A percentile compares a stretch with the other conserved stretches of the same genome.
phyloP scores from a whole-genome alignment of 2,113 vertebrate species.

The Cavia aperea region DNA sequence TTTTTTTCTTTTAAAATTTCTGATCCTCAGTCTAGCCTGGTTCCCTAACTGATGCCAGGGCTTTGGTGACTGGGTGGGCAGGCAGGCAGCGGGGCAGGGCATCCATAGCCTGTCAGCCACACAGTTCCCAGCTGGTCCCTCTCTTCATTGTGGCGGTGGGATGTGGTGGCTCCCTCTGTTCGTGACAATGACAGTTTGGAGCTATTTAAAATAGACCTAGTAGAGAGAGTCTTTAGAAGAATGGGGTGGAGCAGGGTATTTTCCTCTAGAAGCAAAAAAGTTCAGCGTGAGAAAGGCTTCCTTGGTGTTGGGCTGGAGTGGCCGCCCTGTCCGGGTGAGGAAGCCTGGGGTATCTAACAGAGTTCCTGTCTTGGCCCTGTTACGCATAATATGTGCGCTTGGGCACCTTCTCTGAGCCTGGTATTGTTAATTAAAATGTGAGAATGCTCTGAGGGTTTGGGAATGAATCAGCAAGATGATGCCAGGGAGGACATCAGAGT shows the following conservation, averaged over 20 bases:
- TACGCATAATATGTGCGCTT: fast-evolving
- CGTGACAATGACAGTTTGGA: neutral
- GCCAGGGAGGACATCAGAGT: fast-evolving
- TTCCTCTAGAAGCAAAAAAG: neutral
- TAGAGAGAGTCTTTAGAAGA: neutral
- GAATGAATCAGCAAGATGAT: neutral
- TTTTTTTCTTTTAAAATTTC: neutral
- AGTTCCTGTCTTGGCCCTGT: too few species aligned
- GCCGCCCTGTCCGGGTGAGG: neutral
- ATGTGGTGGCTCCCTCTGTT: neutral
- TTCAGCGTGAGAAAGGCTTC: neutral
- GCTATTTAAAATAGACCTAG: neutral
- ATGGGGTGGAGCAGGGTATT: neutral
- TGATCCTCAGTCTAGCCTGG: neutral
- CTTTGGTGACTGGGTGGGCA: neutral
- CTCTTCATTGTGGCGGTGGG: too few species aligned
- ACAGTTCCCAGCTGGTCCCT: fast-evolving
- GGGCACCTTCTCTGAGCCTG: neutral
- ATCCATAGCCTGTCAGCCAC: neutral
- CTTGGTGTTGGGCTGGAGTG: neutral
- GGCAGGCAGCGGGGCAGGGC: too few species aligned
- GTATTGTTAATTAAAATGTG: neutral
- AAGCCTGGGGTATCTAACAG: fast-evolving
- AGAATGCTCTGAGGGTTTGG: neutral
- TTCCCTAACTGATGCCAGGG: neutral